A percentile compares a stretch with the other conserved stretches of the same genome.
Evolutionary conservation across 1,140 invertebrate species (phyloP).

Genomic region (Drosophila varians): DNA sequence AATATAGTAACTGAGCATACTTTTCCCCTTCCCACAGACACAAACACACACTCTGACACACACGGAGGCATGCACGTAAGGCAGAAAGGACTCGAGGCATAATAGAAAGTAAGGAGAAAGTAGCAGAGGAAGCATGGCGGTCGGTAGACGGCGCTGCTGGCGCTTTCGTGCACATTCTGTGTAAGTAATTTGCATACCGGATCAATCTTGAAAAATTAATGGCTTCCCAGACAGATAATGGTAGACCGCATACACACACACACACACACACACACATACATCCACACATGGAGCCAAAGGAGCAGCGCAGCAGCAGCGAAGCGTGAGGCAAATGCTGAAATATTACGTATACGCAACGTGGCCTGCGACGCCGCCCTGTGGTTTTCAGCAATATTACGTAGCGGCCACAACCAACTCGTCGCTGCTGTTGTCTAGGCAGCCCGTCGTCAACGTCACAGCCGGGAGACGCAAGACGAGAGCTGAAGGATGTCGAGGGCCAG

Average conservation of each 20-base stretch:
- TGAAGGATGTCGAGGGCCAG: slow-evolving; percentile 48
- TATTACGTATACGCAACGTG: slow-evolving; percentile 78
- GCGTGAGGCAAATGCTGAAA: slow-evolving; percentile 76
- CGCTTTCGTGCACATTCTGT: slow-evolving; percentile 73
- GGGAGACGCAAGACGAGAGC: slow-evolving; percentile 20
- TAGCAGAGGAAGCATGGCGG: slow-evolving; percentile 56
- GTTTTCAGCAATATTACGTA: slow-evolving; percentile 77
- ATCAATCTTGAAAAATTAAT: slow-evolving; percentile 83
- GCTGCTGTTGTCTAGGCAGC: slow-evolving; percentile 37
- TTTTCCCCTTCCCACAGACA: background rate
- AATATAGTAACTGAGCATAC: slow-evolving; percentile 34
- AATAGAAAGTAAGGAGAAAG: slow-evolving; percentile 68
- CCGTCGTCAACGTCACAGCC: slow-evolving; percentile 62
- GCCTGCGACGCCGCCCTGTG: slow-evolving; percentile 45
- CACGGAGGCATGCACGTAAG: slow-evolving; percentile 15
- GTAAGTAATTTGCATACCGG: slow-evolving; percentile 83
- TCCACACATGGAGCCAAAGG: slow-evolving; percentile 20
- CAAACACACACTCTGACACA: slow-evolving; percentile 3
- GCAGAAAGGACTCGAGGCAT: slow-evolving; percentile 21
- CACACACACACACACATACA: slow-evolving; percentile 20
- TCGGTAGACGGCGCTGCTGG: slow-evolving; percentile 63
- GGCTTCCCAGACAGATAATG: slow-evolving; percentile 83
- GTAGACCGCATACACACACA: slow-evolving; percentile 73
- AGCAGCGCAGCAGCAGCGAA: slow-evolving; percentile 48
- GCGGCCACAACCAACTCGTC: slow-evolving; percentile 62